Evolutionary conservation across 2,797 vertebrate genomes (phyloP), one percentile per base, ranked within the genome.

Genomic region (Picus viridis): DNA sequence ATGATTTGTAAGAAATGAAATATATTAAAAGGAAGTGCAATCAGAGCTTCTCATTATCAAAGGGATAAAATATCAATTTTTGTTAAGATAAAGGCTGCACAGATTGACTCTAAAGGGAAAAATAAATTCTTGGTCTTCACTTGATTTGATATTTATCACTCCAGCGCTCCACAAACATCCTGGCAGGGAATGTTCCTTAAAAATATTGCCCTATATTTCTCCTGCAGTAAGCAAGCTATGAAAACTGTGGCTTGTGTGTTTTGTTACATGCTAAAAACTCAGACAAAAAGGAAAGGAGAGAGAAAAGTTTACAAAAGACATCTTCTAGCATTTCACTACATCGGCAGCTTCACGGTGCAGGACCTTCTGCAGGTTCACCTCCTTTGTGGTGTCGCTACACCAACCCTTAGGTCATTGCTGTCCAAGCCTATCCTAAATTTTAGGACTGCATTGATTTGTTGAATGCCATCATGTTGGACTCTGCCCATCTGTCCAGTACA

Each of bases 81-180:
- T 96, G 87, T 97, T 94, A 96, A 92, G 96, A 96, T 92, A 96
- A 95, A 98, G 12, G 88, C 92, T 96, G 94, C 85, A 81, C 75
- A 95, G 85, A 97, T 96, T 92, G 89, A 58, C 22, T 88, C 87
- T 93, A 93, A 97, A 95, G 94, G 94, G 77, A 95, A 95, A 97
- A 97, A 97, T 96, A 96, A 96, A 95, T 96, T 97, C 84, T 94
- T 96, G 58, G 83, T 91, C 78, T 95, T 91, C 70, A 69, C 93
- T 96, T 97, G 94, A 97, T 97, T 97, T 96, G 94, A 94, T 97
- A 96, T 97, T 97, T 97, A 97, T 97, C 96, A 93, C 63, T 95
- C 73, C 79, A 93, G 91, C 94, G 84, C 93, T 92, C 73, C 70
- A 96, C 93, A 97, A 92, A 97, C 88, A 93, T 95, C 93, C 88